Conservation (phyloP, 2,888 invertebrate genomes). For the Rhynchonema sp. region DNA sequence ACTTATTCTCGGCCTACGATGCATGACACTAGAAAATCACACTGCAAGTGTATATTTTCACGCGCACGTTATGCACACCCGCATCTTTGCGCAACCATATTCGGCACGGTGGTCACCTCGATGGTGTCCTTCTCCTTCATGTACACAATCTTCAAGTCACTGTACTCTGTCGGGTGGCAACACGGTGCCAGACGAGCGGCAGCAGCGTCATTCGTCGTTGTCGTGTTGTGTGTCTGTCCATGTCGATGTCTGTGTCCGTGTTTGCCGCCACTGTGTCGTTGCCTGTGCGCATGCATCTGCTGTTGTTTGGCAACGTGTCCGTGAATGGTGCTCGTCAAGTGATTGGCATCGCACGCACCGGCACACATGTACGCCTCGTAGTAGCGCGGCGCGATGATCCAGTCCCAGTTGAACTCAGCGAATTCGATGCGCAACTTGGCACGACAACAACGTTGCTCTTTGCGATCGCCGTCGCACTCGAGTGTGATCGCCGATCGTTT, state of each 20-base stretch:
- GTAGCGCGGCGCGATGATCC: constrained; percentile 76
- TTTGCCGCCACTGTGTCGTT: neutral
- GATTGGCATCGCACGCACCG: constrained; percentile 34
- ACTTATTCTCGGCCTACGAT: too few relatives aligned
- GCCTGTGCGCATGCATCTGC: neutral
- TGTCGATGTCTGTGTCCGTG: neutral
- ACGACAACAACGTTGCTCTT: neutral
- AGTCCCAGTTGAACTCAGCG: constrained; percentile 81
- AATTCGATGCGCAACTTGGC: constrained; percentile 45
- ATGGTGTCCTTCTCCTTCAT: neutral
- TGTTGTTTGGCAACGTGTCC: neutral
- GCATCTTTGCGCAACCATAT: neutral
- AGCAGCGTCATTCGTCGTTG: neutral
- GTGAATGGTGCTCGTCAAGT: neutral
- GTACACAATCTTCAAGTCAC: neutral
- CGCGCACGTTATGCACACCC: neutral
- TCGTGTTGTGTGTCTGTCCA: neutral
- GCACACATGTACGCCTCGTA: constrained; percentile 87
- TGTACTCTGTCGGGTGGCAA: constrained; percentile 1
- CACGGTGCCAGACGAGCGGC: neutral
- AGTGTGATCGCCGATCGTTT: neutral
- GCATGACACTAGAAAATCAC: too few relatives aligned
- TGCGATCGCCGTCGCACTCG: neutral
- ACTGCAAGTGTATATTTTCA: too few relatives aligned
- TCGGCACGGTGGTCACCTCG: neutral